Percentiles rank a stretch among this genome's conserved stretches.
Evolutionary conservation across 2,888 invertebrate species (phyloP).

Genomic region (Oeneis ivallda): DNA sequence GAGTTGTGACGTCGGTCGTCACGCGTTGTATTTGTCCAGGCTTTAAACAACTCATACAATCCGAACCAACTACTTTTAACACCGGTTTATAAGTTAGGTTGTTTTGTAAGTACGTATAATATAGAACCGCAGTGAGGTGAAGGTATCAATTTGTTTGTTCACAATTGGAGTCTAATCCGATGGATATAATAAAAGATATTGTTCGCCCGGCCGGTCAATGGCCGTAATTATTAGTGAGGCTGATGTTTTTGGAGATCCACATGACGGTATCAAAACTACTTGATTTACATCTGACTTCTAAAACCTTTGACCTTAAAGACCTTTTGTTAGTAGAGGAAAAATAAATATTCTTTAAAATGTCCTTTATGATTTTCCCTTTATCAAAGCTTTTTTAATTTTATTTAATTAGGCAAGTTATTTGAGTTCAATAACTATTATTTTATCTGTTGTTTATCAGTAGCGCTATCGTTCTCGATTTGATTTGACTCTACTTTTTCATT

Average conservation of each 20-base stretch:
- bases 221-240: constrained; percentile 50
- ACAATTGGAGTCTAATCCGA: constrained; percentile 47
- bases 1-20: too few relatives aligned
- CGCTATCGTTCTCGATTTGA: too few relatives aligned
- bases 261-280: constrained; percentile 8
- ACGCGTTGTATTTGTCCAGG: neutral
- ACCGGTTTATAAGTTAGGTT: neutral
- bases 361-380: too few relatives aligned
- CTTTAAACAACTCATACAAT: neutral
- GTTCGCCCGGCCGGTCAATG: constrained; percentile 51
- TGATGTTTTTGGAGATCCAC: constrained; percentile 19
- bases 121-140: constrained; percentile 30
- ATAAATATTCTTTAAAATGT: too few relatives aligned
- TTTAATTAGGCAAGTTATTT: too few relatives aligned
- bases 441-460: too few relatives aligned
- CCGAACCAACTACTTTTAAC: constrained; percentile 17
- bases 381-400: too few relatives aligned
- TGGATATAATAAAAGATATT: constrained; percentile 45
- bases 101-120: constrained; percentile 1
- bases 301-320: too few relatives aligned
- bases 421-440: too few relatives aligned
- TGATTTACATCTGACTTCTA: neutral
- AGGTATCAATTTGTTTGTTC: constrained; percentile 48
- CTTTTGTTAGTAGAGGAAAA: too few relatives aligned
- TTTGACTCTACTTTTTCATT: too few relatives aligned